Evolutionary conservation across 1,140 invertebrate genomes (phyloP).

Genomic region (Drosophila funebris): DNA sequence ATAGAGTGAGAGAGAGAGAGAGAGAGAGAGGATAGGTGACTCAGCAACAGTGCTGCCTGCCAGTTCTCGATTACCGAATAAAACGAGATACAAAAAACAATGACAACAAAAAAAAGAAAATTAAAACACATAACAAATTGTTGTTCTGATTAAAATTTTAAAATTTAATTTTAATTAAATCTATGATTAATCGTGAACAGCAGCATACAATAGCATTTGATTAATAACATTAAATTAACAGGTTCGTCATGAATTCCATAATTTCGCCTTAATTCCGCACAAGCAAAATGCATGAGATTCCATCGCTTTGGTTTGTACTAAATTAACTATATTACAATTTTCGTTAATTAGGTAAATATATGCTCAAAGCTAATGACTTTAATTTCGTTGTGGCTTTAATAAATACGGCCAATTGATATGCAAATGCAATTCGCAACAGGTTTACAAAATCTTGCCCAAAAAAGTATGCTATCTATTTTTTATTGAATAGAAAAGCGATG

Average conservation of each 20-base stretch:
- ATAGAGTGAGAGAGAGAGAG: not conserved
- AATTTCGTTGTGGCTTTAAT: not conserved
- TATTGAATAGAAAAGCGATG: too few species aligned
- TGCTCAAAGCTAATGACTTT: not conserved
- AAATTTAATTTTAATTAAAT: constrained; percentile 13
- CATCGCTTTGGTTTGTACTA: not conserved
- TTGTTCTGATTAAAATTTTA: not conserved
- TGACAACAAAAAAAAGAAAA: not conserved
- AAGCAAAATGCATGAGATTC: too few species aligned
- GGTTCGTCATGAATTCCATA: not conserved
- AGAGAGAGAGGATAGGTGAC: not conserved
- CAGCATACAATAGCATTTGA: not conserved
- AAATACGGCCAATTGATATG: not conserved
- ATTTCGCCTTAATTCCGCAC: too few species aligned
- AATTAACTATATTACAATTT: not conserved
- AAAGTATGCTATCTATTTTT: too few species aligned
- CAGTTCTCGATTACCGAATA: not conserved
- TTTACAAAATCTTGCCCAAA: too few species aligned
- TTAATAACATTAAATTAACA: not conserved
- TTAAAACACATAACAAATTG: not conserved
- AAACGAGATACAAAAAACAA: not conserved
- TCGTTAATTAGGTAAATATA: not conserved
- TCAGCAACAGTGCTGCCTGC: not conserved
- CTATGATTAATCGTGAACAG: not conserved
- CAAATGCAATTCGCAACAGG: not conserved